A percentile compares a stretch with the other conserved stretches of the same genome.
phyloP scores from a whole-genome alignment of 2,888 invertebrate species.

The Eupsilia transversa region DNA sequence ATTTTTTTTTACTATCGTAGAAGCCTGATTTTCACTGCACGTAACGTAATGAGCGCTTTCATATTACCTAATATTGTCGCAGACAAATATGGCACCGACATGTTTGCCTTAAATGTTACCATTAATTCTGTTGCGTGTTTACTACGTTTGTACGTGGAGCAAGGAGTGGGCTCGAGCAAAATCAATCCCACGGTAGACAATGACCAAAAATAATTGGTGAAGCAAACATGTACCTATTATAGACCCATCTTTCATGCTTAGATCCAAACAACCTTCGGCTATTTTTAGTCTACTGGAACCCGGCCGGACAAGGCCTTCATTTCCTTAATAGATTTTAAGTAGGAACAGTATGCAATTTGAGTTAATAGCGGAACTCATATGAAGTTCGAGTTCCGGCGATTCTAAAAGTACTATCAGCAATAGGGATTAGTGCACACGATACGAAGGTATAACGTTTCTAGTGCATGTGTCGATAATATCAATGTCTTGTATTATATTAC shows the following conservation, averaged over 20 bases:
- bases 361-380: conserved; percentile 59
- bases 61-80: conserved; percentile 50
- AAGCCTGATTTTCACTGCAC: conserved; percentile 29
- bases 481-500: conserved; percentile 47
- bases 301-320: conserved; percentile 47
- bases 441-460: conserved; percentile 45
- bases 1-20: conserved; percentile 34
- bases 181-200: conserved; percentile 32
- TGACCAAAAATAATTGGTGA: conserved; percentile 25
- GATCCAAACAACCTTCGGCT: conserved; percentile 18
- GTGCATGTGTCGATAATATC: conserved; percentile 49
- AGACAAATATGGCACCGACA: conserved; percentile 38
- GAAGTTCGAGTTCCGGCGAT: conserved; percentile 49
- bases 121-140: conserved; percentile 35
- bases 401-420: conserved; percentile 23
- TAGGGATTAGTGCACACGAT: conserved; percentile 22
- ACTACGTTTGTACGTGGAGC: conserved; percentile 20
- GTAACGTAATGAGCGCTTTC: conserved; percentile 52
- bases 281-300: conserved; percentile 32
- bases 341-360: conserved; percentile 58
- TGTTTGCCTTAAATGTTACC: conserved; percentile 43
- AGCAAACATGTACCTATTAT: conserved; percentile 20
- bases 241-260: conserved; percentile 1
- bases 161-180: conserved; percentile 15
- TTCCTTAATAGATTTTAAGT: conserved; percentile 59